Conservation (phyloP, 2,797 vertebrate genomes). For the Liparis tanakae region DNA sequence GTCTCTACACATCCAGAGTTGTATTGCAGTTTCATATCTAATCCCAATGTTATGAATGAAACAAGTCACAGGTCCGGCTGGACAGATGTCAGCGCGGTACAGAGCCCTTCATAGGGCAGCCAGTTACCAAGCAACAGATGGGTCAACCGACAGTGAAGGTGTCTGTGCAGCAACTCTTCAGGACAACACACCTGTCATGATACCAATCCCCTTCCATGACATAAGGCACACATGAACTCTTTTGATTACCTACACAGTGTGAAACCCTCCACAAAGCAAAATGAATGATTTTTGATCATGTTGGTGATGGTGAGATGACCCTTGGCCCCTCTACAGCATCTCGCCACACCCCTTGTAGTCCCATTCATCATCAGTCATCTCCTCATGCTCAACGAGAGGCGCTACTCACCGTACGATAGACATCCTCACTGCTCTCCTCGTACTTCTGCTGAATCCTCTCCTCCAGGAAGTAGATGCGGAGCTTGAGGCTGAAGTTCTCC, state of each 20-base stretch:
- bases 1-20: neutral
- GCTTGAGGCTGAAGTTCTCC: conserved; percentile 99
- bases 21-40: neutral
- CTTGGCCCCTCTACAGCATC: neutral
- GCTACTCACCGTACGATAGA: conserved; percentile 91
- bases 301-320: neutral
- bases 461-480: conserved; percentile 99
- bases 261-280: conserved; percentile 1
- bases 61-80: neutral
- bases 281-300: conserved; percentile 6
- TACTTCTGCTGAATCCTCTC: conserved; percentile 97
- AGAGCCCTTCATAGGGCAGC: neutral
- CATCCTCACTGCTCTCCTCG: conserved; percentile 91
- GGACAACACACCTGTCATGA: conserved; percentile 3
- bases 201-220: neutral
- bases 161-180: neutral
- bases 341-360: neutral
- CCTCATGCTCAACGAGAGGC: neutral
- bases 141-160: conserved; percentile 50
- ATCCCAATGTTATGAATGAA: neutral
- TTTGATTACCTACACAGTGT: neutral
- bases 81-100: neutral
- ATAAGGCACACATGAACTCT: neutral
- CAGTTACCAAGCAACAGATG: conserved; percentile 50
- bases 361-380: neutral